phyloP scores from a whole-genome alignment of 2,888 invertebrate species.

The Nomada flava region DNA sequence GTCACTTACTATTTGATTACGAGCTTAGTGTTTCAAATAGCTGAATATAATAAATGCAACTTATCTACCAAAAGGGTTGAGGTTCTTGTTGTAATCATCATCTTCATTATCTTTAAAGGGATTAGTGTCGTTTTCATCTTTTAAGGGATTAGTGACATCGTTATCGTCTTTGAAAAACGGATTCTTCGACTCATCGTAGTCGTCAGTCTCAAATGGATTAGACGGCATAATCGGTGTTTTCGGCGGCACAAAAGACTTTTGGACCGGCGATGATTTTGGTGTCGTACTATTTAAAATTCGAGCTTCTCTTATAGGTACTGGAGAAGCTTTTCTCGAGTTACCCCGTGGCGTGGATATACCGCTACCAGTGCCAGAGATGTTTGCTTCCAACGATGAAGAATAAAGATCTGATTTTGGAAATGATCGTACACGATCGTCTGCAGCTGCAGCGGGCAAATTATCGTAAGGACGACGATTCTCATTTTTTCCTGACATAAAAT shows the following conservation, averaged over 20 bases:
- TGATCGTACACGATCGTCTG: slow-evolving; percentile 69
- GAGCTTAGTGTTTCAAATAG: slow-evolving; percentile 1
- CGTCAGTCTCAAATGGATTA: slow-evolving; percentile 84
- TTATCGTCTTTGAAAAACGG: slow-evolving; percentile 87
- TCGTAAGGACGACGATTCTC: slow-evolving; percentile 68
- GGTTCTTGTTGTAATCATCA: slow-evolving; percentile 91
- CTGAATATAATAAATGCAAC: slow-evolving; percentile 23
- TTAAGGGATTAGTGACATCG: slow-evolving; percentile 86
- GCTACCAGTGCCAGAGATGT: slow-evolving; percentile 82
- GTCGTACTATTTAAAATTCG: slow-evolving; percentile 77
- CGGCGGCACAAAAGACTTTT: slow-evolving; percentile 78
- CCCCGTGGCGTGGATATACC: slow-evolving; percentile 70
- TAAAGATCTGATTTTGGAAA: slow-evolving; percentile 82
- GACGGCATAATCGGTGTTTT: slow-evolving; percentile 78
- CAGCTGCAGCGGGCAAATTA: slow-evolving; percentile 54
- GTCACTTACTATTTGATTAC: slow-evolving; percentile 11
- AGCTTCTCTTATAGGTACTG: slow-evolving; percentile 79
- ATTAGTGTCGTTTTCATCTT: slow-evolving; percentile 85
- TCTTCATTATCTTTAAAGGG: slow-evolving; percentile 85
- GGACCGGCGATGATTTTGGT: slow-evolving; percentile 79
- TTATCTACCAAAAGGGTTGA: slow-evolving; percentile 88
- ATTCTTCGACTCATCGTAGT: slow-evolving; percentile 88
- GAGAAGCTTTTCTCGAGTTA: slow-evolving; percentile 76
- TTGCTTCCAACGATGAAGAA: slow-evolving; percentile 88
- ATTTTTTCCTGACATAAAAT: slow-evolving; percentile 68